Conservation (phyloP, 2,888 invertebrate genomes). For the Ashinkailepas kermadecensis region DNA sequence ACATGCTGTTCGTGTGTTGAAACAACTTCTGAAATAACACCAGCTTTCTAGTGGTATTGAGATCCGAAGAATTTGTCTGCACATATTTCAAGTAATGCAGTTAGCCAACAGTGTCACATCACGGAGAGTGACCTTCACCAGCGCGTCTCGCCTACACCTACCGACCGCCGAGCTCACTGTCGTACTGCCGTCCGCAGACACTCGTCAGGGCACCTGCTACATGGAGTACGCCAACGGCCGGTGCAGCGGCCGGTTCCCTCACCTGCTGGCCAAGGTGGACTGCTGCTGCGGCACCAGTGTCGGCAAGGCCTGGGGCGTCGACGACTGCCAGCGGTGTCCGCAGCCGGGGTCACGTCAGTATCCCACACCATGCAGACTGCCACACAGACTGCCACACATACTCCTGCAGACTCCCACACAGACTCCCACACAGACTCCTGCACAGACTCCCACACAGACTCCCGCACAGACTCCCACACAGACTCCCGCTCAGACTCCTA, state of each 20-base stretch:
- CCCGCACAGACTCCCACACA: too few relatives aligned
- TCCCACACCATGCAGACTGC: too few relatives aligned
- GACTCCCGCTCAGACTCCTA: too few relatives aligned
- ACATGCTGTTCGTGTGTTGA: too few relatives aligned
- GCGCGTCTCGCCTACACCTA: not conserved
- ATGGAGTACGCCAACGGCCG: constrained; percentile 60
- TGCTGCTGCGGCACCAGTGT: constrained; percentile 80
- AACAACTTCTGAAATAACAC: too few relatives aligned
- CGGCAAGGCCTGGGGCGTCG: constrained; percentile 68
- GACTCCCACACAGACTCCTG: too few relatives aligned
- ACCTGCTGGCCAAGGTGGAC: constrained; percentile 67
- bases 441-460: too few relatives aligned
- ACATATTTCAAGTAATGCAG: too few relatives aligned
- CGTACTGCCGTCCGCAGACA: constrained; percentile 50
- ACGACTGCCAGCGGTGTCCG: constrained; percentile 2
- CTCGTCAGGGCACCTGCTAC: constrained; percentile 69
- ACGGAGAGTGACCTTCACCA: not conserved
- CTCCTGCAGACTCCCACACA: too few relatives aligned
- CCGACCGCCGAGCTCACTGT: not conserved
- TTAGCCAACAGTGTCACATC: not conserved
- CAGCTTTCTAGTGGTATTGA: too few relatives aligned
- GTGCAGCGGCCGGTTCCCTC: constrained; percentile 59
- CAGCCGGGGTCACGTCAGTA: not conserved
- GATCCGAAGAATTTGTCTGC: too few relatives aligned
- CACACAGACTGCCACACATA: too few relatives aligned